Evolutionary conservation across 2,113 vertebrate species (phyloP).

Genomic region (Smithornis capensis): DNA sequence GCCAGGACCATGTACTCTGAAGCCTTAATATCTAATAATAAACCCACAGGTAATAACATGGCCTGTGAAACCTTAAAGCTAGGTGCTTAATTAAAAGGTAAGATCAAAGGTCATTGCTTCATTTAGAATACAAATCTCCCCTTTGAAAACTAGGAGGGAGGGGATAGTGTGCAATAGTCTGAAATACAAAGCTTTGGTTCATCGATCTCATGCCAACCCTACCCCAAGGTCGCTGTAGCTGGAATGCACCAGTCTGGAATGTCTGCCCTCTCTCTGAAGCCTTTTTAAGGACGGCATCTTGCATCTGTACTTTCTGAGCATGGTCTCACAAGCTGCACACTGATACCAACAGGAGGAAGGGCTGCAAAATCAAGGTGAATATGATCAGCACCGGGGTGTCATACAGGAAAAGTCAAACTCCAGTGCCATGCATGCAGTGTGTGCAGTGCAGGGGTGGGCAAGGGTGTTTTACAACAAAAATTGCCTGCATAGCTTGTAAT

Average conservation of each 20-base stretch:
- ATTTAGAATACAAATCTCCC: constrained; percentile 25
- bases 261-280: accelerated
- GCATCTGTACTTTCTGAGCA: not conserved
- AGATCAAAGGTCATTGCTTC: constrained; percentile 42
- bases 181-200: not conserved
- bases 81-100: constrained; percentile 49
- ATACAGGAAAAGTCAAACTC: not conserved
- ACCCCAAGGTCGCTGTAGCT: not conserved
- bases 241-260: not conserved
- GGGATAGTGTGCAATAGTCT: not conserved
- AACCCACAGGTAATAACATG: constrained; percentile 7
- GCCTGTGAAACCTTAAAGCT: not conserved
- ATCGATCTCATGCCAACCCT: not conserved
- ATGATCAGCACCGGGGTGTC: not conserved
- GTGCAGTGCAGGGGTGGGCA: accelerated
- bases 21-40: constrained; percentile 35
- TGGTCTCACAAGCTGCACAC: not conserved
- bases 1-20: not conserved
- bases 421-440: too few species aligned
- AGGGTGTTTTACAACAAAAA: not conserved
- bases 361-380: not conserved
- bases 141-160: not conserved
- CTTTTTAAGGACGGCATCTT: not conserved
- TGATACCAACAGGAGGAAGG: not conserved
- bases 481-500: accelerated